Conservation (phyloP, 2,113 vertebrate species). For the Brachirus orientalis region DNA sequence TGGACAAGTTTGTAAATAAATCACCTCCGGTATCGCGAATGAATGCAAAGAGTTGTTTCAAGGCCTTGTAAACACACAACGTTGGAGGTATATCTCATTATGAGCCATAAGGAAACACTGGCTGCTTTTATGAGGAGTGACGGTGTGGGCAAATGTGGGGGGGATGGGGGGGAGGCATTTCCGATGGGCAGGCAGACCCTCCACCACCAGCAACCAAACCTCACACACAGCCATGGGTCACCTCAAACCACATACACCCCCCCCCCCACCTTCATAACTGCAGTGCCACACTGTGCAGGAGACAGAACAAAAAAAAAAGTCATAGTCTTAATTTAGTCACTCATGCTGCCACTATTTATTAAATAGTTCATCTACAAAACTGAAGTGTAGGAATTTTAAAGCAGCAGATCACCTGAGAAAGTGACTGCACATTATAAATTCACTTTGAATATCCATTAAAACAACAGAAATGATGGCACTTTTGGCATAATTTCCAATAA, state of each 20-base stretch:
- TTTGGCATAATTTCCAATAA: no score
- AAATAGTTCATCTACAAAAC: no score
- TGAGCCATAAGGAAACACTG: conserved; percentile 61
- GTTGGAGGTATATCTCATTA: conserved; percentile 70
- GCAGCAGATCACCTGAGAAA: no score
- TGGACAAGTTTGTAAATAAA: conserved; percentile 44
- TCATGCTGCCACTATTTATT: background rate
- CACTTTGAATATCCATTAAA: no score
- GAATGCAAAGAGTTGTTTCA: conserved; percentile 58
- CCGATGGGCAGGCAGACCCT: conserved; percentile 62
- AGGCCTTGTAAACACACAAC: conserved; percentile 61
- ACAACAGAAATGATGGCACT: no score
- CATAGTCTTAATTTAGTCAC: background rate
- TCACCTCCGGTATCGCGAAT: conserved; percentile 48
- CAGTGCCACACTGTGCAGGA: conserved; percentile 33
- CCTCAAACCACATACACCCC: conserved; percentile 61
- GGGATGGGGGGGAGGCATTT: conserved; percentile 53
- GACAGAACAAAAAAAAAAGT: conserved; percentile 37
- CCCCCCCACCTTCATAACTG: conserved; percentile 50
- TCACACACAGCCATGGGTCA: conserved; percentile 72
- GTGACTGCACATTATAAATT: no score
- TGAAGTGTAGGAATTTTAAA: no score
- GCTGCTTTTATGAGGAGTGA: conserved; percentile 51
- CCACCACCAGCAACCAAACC: conserved; percentile 55
- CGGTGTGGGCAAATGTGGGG: conserved; percentile 35